Base-by-base conservation (phyloP, 2,888 invertebrate genomes). In the Zygothrica quintamaculata region DNA sequence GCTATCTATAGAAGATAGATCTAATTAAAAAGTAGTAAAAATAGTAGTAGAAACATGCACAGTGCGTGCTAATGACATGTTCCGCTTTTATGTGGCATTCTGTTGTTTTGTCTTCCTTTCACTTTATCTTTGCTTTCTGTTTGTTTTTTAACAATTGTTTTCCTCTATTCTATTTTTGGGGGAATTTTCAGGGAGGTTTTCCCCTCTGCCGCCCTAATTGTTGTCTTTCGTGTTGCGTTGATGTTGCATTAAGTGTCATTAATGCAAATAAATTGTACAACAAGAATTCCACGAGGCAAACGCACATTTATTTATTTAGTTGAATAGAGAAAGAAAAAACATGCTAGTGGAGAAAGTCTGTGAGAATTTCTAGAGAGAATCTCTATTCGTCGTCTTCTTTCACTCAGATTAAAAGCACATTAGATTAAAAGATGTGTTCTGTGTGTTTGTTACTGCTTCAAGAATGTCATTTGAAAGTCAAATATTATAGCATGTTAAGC, bases 261-360 rank as follows among this genome's bases (percentile, higher is more conserved):
- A 84, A 82, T 76, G 87, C 84, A 82, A 79, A 86, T 87, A 84
- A 79, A 87, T 69, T 82, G 65, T 80, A 66, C 53, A 70, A 57
- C n/a, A n/a, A n/a, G n/a, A n/a, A 73, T 64, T 37, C 56, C 13
- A n/a, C 12, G 9, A 40, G n/a, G n/a, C n/a, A n/a, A 29, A 42
- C 40, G 46, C 47, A 48, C 40, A 61, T 37, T 62, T 64, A 61
- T 51, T 61, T 71, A 62, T 72, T 64, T 65, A 57, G 33, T 65
- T 5, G 50, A 26, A 62, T 18, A 31, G 40, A 39, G 40, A 25
- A 40, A 16, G 36, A 56, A 31, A 61, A 40, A 29, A 15, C 7
- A n/a, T 26, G n/a, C n/a, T n/a, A n/a, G n/a, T n/a, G n/a, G 29
- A 57, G 58, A 73, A 61, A 58, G 66, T 57, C 7, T 50, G 66